Evolutionary conservation across 2,888 invertebrate species (phyloP).

Genomic region (Melipona beecheii): DNA sequence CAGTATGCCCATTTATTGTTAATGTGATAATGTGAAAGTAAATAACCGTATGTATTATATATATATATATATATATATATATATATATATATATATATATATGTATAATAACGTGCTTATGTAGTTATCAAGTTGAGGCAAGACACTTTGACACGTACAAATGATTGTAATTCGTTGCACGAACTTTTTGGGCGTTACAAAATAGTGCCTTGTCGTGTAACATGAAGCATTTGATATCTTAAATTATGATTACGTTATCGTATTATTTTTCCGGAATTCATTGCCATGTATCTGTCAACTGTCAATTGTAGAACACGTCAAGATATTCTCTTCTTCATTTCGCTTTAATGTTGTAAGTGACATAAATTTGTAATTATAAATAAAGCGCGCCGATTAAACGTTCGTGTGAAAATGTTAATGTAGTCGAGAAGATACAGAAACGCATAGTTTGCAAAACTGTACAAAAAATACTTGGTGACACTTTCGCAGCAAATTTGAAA

Average conservation of each 20-base stretch:
- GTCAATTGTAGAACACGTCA: conserved; percentile 30
- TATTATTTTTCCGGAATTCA: conserved; percentile 4
- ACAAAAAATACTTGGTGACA: conserved; percentile 1
- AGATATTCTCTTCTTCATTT: not conserved
- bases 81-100: conserved; percentile 1
- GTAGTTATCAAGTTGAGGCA: conserved; percentile 32
- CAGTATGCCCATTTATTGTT: conserved; percentile 33
- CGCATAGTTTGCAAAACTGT: not conserved
- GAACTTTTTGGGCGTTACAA: conserved; percentile 32
- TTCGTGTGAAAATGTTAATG: not conserved
- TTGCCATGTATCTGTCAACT: conserved; percentile 49
- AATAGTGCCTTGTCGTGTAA: conserved; percentile 36
- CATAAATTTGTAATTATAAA: conserved; percentile 9
- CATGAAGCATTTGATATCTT: conserved; percentile 11
- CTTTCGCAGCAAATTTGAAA: not conserved
- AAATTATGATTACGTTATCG: conserved; percentile 32
- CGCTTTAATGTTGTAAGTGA: conserved; percentile 40
- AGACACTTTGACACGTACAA: conserved; percentile 32
- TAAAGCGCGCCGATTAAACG: not conserved
- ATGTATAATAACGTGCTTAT: conserved; percentile 25
- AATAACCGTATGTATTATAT: conserved; percentile 36
- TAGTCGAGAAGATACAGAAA: not conserved
- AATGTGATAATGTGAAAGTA: conserved; percentile 49
- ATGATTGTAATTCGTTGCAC: conserved; percentile 44
- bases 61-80: conserved; percentile 9